Percentiles rank a stretch among this genome's conserved stretches.
Conservation (phyloP, 2,113 vertebrate species). For the Pongo pygmaeus region DNA sequence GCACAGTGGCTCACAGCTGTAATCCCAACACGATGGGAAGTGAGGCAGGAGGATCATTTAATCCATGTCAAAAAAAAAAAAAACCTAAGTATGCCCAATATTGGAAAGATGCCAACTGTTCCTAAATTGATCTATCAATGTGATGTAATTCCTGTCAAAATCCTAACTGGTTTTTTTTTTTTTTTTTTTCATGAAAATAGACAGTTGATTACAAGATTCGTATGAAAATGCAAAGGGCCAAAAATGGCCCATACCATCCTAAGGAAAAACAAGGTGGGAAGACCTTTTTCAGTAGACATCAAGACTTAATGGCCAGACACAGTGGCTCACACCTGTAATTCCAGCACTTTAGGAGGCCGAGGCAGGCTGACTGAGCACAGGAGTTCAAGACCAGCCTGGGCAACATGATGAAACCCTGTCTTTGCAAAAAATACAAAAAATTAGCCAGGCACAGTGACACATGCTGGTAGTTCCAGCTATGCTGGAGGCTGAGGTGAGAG, state of each 20-base stretch:
- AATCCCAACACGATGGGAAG: no score
- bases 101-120: neutral
- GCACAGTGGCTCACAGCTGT: no score
- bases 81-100: neutral
- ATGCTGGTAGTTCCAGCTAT: neutral
- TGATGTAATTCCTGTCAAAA: neutral
- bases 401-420: neutral
- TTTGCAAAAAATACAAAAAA: neutral
- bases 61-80: no score
- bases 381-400: neutral
- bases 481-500: neutral
- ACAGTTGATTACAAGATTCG: neutral
- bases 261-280: neutral
- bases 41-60: no score
- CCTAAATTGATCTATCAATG: neutral
- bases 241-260: neutral
- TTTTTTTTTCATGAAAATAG: neutral
- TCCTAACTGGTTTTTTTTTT: neutral
- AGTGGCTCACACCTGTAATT: neutral
- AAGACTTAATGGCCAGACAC: neutral
- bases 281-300: neutral
- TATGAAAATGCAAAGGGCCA: neutral
- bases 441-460: neutral
- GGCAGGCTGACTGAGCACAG: neutral
- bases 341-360: neutral